Evolutionary conservation across 2,888 invertebrate genomes (phyloP), one percentile per base, ranked within the genome.

Genomic region (Stenurella melanura): DNA sequence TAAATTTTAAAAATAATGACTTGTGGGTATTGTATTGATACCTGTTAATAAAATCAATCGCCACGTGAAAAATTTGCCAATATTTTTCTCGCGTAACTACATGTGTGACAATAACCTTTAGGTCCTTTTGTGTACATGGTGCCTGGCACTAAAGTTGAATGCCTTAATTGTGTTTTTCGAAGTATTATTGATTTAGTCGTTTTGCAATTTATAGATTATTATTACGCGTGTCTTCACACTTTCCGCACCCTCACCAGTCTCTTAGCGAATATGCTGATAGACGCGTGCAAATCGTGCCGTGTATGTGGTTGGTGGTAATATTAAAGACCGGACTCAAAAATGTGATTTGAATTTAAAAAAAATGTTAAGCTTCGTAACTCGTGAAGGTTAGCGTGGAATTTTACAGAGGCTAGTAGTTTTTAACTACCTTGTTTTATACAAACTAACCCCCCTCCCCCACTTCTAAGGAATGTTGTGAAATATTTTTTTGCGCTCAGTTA

Each of bases 161-260:
- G 77, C 75, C 70, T 80, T 83, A 79, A 81, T 83, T 83, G 78
- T 83, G 74, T 75, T 80, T 78, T 80, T 73, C 79, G 68, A 86
- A 86, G 84, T 85, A 79, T 82, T 86, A 76, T 85, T 85, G 81
- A 87, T 86, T 81, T 82, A 58, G 58, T 64, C 61, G 57, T 56
- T 66, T 75, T 66, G 69, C 71, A 70, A 61, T 70, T 60, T 70
- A 70, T 42, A 34, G 69, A 69, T 69, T 69, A 69, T n/a, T 57
- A 60, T 21, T 60, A 58, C 18, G 17, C 10, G 34, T 21, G 17
- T 42, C 17, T 70, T 60, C 70, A 60, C 70, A 60, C 70, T 58
- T 70, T 17, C 58, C 19, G 18, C 19, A n/a, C 50, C 42, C 19
- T 42, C 42, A 38, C 60, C 70, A 70, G 70, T 69, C 15, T 42